These are phyloP conservation scores for Orycteropus afer DNA, from an alignment of 2,113 vertebrate species.

Conservation along the genomic window DNA sequence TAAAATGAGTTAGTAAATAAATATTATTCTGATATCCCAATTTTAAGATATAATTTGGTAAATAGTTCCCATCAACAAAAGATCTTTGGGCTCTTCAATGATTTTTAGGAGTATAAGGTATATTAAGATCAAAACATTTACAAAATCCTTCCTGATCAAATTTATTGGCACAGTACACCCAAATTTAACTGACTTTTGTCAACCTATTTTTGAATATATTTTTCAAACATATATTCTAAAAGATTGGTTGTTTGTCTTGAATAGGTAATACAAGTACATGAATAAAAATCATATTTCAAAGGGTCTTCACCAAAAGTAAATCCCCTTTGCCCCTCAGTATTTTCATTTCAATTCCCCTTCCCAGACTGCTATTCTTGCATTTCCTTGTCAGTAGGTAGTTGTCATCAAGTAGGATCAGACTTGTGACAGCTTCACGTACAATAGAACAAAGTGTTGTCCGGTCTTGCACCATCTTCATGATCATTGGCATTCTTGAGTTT, in stretches of 20 bases:
- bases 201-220: background rate
- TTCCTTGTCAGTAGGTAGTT: background rate
- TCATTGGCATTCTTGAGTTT: background rate
- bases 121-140: background rate
- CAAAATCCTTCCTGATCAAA: conserved; percentile 24
- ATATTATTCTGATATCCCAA: background rate
- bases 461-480: background rate
- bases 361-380: background rate
- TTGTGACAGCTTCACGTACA: background rate
- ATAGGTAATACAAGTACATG: background rate
- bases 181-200: conserved; percentile 4
- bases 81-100: background rate
- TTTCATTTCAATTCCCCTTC: background rate
- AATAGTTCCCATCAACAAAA: conserved; percentile 13
- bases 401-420: background rate
- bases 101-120: background rate
- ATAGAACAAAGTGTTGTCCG: background rate
- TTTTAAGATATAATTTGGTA: background rate
- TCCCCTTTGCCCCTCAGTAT: background rate
- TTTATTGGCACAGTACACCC: background rate
- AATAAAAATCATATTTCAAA: conserved; percentile 1
- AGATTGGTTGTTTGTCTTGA: background rate
- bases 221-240: background rate
- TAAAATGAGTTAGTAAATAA: conserved; percentile 11
- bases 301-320: background rate